Evolutionary conservation across 2,113 vertebrate species (phyloP).

Genomic region (Poeciliopsis turrubarensis): DNA sequence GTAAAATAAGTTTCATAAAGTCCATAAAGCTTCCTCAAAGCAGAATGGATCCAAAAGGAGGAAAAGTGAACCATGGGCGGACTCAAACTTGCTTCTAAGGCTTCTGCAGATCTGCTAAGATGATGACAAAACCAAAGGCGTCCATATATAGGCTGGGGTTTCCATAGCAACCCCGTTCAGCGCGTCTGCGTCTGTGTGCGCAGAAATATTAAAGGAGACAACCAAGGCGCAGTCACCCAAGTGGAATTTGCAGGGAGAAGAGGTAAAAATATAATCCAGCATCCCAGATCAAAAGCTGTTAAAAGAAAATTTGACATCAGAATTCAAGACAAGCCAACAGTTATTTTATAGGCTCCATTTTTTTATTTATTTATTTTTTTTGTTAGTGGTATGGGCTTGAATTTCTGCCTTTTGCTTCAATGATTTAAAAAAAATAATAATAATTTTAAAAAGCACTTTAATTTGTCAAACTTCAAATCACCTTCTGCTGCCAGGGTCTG

Average conservation of each 20-base stretch:
- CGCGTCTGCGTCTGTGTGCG: constrained; percentile 4
- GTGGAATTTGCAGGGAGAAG: constrained; percentile 57
- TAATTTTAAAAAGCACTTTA: background rate
- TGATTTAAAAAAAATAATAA: background rate
- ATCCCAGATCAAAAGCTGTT: constrained; percentile 55
- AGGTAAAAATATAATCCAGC: constrained; percentile 30
- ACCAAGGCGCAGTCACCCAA: constrained; percentile 46
- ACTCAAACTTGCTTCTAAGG: too few relatives aligned
- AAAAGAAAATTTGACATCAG: constrained; percentile 56
- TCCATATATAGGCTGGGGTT: constrained; percentile 16
- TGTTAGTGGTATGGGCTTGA: constrained; percentile 16
- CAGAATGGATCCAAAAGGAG: too few relatives aligned
- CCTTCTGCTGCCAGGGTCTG: constrained; percentile 14
- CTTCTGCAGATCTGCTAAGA: background rate
- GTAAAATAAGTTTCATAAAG: too few relatives aligned
- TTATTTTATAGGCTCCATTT: constrained; percentile 9
- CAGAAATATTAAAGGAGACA: constrained; percentile 62
- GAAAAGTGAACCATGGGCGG: too few relatives aligned
- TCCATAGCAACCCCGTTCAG: constrained; percentile 10
- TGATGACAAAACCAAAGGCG: constrained; percentile 5
- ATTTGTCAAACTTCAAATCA: constrained; percentile 27
- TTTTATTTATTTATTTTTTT: too few relatives aligned
- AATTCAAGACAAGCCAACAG: constrained; percentile 29
- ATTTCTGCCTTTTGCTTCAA: constrained; percentile 19
- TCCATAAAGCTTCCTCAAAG: too few relatives aligned